These are phyloP conservation scores for Pentamera pediparva DNA, from an alignment of 53 echinoderm and acorn worm species.

Conservation along the genomic window DNA sequence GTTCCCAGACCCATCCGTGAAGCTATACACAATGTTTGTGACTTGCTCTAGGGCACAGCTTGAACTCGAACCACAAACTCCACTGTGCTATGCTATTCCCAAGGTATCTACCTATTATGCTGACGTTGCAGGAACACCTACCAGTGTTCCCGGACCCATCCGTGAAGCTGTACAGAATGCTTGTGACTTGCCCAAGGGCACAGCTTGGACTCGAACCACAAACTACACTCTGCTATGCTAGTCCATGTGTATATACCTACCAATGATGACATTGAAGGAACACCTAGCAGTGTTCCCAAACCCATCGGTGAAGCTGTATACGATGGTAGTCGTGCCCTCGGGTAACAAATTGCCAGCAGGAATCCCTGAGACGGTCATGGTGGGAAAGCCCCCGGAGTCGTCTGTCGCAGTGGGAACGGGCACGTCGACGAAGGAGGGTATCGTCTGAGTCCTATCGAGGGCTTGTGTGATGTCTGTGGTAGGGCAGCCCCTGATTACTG, in stretches of 20 bases:
- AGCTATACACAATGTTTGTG: no score
- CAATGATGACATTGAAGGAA: not conserved
- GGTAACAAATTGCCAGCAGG: not conserved
- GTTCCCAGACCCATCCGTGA: no score
- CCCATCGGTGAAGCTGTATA: not conserved
- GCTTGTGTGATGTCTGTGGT: not conserved
- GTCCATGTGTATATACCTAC: not conserved
- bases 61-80: no score
- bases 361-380: not conserved
- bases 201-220: no score
- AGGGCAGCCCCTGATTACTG: slow-evolving; percentile 3
- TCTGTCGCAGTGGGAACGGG: slow-evolving; percentile 17
- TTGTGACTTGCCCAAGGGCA: no score
- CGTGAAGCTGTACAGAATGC: no score
- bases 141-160: no score
- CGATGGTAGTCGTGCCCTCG: not conserved
- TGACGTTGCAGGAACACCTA: no score
- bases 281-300: not conserved
- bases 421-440: not conserved
- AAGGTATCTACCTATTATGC: no score
- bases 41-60: no score
- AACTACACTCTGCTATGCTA: no score
- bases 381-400: not conserved
- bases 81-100: no score
- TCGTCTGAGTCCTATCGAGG: not conserved